Evolutionary conservation across 2,888 invertebrate genomes (phyloP), one percentile per base, ranked within the genome.

Genomic region (Diaphora mendica): DNA sequence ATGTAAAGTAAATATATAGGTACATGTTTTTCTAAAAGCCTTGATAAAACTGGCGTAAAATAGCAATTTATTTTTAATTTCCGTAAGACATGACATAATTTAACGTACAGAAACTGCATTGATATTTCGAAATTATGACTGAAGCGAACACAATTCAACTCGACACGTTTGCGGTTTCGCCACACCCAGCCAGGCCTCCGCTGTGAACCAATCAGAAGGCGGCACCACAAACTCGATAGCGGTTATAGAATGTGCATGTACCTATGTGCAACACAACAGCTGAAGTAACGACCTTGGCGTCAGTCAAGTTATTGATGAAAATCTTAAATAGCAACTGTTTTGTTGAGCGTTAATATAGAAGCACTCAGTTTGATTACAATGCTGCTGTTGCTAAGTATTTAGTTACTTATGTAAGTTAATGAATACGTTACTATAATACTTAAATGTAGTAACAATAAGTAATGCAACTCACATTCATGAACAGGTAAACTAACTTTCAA

Each of bases 141-240:
- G 78, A 83, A 86, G 84, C 78, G 72, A 69, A 67, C 23, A 67
- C 85, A 88, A 89, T 65, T 59, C 33, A 59, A 69, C 55, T 67
- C 51, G 64, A 66, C 70, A 64, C 75, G 64, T 70, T 64, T 91
- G 90, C 70, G 88, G 94, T 92, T 92, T 86, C 90, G 92, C 91
- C 94, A 95, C 94, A 94, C 95, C 94, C 93, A 86, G 93, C 93
- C 95, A 91, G 92, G 95, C 95, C 95, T 90, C 94, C 94, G 79
- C 72, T 67, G 80, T 69, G 87, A 81, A 77, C 95, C 95, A 95
- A 95, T 95, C 93, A 88, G 84, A 85, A 76, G 83, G 85, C 88
- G 87, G 90, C 92, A 91, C 78, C 89, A 86, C 90, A 84, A 88
- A 89, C 90, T 84, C 59, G 62, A 89, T 88, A 91, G 92, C 91